Evolutionary conservation across 2,797 vertebrate genomes (phyloP), one percentile per base, ranked within the genome.

Genomic region (Myoxocephalus aenaeus): DNA sequence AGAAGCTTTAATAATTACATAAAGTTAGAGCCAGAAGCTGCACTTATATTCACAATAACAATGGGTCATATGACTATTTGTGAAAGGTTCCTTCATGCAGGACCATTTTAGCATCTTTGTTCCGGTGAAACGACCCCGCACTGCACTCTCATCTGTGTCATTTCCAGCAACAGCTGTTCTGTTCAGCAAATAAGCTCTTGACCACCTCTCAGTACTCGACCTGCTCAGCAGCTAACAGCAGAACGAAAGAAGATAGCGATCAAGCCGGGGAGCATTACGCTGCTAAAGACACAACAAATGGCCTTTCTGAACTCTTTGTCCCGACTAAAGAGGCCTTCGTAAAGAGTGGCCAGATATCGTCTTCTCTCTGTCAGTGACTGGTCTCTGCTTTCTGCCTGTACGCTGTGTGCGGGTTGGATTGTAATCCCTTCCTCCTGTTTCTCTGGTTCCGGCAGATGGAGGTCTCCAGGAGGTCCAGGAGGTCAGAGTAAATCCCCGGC

Each of bases 361-460:
- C 3, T 57, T 10, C 3, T 75, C 71, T 54, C n/a, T 8, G 11
- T 70, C 54, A 46, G 44, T 4, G 51, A 3, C 3, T 1, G 12
- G 54, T 15, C 61, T 65, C 40, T n/a, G 50, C 34, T 34, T 25
- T 18, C 11, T 4, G 40, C 3, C 32, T 4, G 32, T 46, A 3
- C 11, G 20, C 32, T 32, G 32, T 32, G 15, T n/a, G 29, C 14
- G 1, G 70, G 77, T 70, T 46, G 42, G 46, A 11, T 34, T 50
- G 9, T 61, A 51, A 73, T 54, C 64, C 22, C 50, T 61, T 12
- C 20, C 48, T 80, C 36, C 63, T 9, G 69, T 3, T 75, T 7
- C 79, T 81, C 70, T 59, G 86, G 5, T 77, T 32, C 66, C 2
- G 72, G 65, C 87, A 88, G 82, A 87, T 88, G 86, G 87, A 76